These are phyloP conservation scores for Thermophis baileyi DNA, from an alignment of 2,113 vertebrate species.

Conservation along the genomic window DNA sequence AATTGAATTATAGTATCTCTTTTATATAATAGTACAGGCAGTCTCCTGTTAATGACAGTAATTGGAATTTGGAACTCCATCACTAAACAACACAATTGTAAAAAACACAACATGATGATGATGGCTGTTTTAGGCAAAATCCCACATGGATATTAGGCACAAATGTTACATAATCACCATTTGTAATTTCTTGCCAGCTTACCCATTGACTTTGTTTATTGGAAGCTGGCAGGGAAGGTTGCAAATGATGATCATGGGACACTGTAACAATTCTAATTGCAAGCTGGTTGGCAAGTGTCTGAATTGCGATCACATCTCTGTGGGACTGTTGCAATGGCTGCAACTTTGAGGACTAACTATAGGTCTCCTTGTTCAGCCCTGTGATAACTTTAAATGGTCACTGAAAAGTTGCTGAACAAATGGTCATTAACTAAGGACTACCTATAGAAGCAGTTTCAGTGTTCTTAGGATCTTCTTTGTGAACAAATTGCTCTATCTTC, in stretches of 20 bases:
- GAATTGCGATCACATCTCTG: neutral
- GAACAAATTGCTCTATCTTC: neutral
- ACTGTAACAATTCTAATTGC: neutral
- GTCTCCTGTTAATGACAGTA: neutral
- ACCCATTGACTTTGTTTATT: neutral
- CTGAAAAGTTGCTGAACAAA: neutral
- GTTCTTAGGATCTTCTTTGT: neutral
- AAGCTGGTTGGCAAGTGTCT: neutral
- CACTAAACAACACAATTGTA: neutral
- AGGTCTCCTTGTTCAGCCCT: neutral
- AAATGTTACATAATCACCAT: neutral
- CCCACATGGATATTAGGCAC: neutral
- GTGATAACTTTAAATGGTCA: neutral
- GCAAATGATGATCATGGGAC: neutral
- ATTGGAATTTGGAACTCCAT: neutral
- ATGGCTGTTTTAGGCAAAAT: neutral
- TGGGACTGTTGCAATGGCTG: neutral
- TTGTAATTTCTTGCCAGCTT: neutral
- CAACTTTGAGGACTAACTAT: neutral
- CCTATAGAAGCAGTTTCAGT: neutral
- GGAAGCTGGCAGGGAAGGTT: neutral
- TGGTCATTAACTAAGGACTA: neutral
- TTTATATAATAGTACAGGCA: neutral
- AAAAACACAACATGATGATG: neutral
- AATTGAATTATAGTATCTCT: neutral